A percentile compares a stretch with the other conserved stretches of the same genome.
These are phyloP conservation scores for Hycleus cichorii DNA, from an alignment of 1,140 invertebrate species.

Conservation along the genomic window DNA sequence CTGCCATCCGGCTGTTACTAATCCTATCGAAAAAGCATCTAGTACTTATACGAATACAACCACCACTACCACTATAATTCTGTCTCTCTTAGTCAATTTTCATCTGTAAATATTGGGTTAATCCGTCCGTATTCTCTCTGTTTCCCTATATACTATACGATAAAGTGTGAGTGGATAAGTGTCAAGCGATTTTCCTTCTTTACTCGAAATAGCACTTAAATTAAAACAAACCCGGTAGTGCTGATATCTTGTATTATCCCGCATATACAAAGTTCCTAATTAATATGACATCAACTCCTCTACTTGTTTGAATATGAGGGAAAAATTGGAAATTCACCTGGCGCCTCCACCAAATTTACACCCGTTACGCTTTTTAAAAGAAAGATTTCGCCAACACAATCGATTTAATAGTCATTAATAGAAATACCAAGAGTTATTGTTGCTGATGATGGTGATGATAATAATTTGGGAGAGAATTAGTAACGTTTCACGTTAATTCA, in stretches of 20 bases:
- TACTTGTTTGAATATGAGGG: too few relatives aligned
- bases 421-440: background rate
- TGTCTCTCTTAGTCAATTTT: slow-evolving; percentile 29
- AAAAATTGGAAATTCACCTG: too few relatives aligned
- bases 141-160: too few relatives aligned
- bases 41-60: background rate
- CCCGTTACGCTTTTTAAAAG: too few relatives aligned
- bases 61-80: background rate
- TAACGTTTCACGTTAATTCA: slow-evolving; percentile 40
- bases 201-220: slow-evolving; percentile 24
- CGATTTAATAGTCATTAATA: slow-evolving; percentile 5
- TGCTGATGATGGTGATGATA: slow-evolving; percentile 26
- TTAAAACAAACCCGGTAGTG: slow-evolving; percentile 34
- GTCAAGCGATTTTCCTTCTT: slow-evolving; percentile 33
- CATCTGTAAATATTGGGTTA: slow-evolving; percentile 35
- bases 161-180: slow-evolving; percentile 24
- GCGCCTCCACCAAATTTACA: too few relatives aligned
- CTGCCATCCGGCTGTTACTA: slow-evolving; percentile 17
- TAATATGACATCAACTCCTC: slow-evolving; percentile 8
- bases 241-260: slow-evolving; percentile 29
- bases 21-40: slow-evolving; percentile 25
- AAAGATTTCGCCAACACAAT: too few relatives aligned
- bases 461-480: slow-evolving; percentile 41
- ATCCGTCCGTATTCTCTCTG: slow-evolving; percentile 16
- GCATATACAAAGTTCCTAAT: slow-evolving; percentile 28